phyloP scores from a whole-genome alignment of 2,797 vertebrate genomes.

The Pseudomugil tenellus region DNA sequence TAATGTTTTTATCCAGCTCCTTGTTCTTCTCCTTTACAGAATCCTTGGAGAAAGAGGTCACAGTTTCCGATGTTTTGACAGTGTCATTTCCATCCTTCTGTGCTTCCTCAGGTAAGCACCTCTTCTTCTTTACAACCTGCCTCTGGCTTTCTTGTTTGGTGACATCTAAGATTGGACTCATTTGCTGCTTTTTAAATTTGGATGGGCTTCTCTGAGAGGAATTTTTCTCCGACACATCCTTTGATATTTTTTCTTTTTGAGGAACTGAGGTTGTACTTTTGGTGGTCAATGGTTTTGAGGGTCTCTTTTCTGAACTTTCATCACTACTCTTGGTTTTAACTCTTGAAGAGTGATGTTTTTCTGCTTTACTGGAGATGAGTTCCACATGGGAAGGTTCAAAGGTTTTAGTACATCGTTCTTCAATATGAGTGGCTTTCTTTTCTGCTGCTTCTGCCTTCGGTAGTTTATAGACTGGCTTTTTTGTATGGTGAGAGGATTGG shows the following conservation, averaged over 20 bases:
- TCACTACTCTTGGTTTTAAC: slow-evolving; percentile 2
- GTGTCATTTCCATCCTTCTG: slow-evolving; percentile 8
- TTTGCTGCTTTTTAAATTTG: slow-evolving; percentile 22
- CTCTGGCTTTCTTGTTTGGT: slow-evolving; percentile 31
- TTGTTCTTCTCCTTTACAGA: slow-evolving; percentile 20
- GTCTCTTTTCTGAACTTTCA: slow-evolving; percentile 17
- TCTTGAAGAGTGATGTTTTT: slow-evolving; percentile 19
- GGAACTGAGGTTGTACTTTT: neutral
- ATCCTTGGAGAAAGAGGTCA: slow-evolving; percentile 9
- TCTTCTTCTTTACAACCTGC: slow-evolving; percentile 18
- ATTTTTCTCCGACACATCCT: slow-evolving; percentile 7
- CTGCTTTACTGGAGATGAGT: slow-evolving; percentile 25
- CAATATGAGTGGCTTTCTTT: slow-evolving; percentile 29
- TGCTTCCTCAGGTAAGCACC: slow-evolving; percentile 10
- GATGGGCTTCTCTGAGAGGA: slow-evolving; percentile 17
- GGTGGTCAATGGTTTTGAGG: neutral
- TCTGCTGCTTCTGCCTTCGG: slow-evolving; percentile 26
- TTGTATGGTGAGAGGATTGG: slow-evolving; percentile 42
- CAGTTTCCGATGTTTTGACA: slow-evolving; percentile 15
- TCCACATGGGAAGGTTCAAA: neutral
- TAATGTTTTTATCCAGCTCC: slow-evolving; percentile 25
- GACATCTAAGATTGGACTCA: slow-evolving; percentile 24
- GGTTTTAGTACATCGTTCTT: slow-evolving; percentile 19
- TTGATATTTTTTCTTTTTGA: slow-evolving; percentile 25
- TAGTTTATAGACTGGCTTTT: slow-evolving; percentile 60